Conservation (phyloP, 2,888 invertebrate species). For the Cheilosia grossa region DNA sequence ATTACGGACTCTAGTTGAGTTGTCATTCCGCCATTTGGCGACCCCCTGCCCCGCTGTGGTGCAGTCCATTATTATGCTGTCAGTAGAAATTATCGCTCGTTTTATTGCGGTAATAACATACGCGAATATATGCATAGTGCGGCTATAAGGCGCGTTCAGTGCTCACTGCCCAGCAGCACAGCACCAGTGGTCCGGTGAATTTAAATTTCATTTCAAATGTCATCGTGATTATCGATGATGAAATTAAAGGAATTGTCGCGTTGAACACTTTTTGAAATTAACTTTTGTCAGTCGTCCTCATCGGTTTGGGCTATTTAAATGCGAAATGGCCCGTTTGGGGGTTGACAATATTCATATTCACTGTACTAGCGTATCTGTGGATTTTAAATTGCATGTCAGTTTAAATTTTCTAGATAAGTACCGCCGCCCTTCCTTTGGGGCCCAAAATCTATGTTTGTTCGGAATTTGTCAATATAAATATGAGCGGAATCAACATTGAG, state of each 20-base stretch:
- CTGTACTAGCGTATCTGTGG: slow-evolving; percentile 8
- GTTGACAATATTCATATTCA: slow-evolving; percentile 3
- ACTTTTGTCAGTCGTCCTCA: slow-evolving; percentile 42
- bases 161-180: too few relatives aligned
- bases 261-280: slow-evolving; percentile 36
- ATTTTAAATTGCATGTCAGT: slow-evolving; percentile 21
- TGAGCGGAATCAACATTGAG: too few relatives aligned
- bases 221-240: slow-evolving; percentile 69
- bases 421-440: neutral
- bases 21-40: slow-evolving; percentile 21
- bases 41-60: slow-evolving; percentile 9
- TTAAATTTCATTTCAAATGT: slow-evolving; percentile 71
- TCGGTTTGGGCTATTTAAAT: slow-evolving; percentile 14
- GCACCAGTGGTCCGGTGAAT: slow-evolving; percentile 5
- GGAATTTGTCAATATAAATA: too few relatives aligned
- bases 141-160: neutral
- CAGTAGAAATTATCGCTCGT: slow-evolving; percentile 60
- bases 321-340: slow-evolving; percentile 8
- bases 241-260: slow-evolving; percentile 58
- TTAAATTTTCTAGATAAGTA: slow-evolving; percentile 8
- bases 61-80: slow-evolving; percentile 62
- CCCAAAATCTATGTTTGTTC: neutral
- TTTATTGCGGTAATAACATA: slow-evolving; percentile 19
- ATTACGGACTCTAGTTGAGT: slow-evolving; percentile 56
- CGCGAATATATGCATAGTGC: too few relatives aligned